phyloP scores from a whole-genome alignment of 2,113 vertebrate species.

The Clarias gariepinus region DNA sequence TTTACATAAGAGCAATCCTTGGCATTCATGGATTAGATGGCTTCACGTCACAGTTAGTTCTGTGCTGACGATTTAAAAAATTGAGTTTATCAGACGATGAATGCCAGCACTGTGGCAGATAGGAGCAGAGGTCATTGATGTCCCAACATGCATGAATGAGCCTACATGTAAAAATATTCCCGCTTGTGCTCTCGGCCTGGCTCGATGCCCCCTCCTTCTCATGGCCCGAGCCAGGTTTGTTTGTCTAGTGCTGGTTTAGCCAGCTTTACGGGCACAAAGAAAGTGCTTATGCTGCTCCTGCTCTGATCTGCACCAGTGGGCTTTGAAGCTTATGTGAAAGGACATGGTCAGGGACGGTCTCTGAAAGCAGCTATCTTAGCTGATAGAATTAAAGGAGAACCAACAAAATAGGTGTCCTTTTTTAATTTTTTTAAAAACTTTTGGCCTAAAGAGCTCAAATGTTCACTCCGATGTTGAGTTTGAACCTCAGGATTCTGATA shows the following conservation, averaged over 20 bases:
- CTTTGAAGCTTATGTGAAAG: conserved; percentile 64
- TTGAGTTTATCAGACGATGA: neutral
- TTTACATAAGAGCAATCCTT: neutral
- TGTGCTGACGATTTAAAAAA: neutral
- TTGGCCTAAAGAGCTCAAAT: neutral
- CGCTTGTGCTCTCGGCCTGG: conserved; percentile 48
- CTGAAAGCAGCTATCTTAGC: neutral
- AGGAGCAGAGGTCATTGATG: conserved; percentile 49
- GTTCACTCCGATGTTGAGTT: neutral
- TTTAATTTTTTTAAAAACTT: neutral
- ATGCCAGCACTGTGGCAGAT: neutral
- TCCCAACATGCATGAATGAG: conserved; percentile 48
- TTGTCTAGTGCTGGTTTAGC: conserved; percentile 63
- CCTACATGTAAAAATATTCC: conserved; percentile 52
- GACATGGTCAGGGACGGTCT: conserved; percentile 27
- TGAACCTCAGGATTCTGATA: neutral
- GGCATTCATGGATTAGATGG: neutral
- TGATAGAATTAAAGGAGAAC: neutral
- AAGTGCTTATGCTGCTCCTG: conserved; percentile 65
- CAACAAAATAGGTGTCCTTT: neutral
- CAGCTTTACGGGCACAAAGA: conserved; percentile 69
- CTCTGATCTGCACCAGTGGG: conserved; percentile 49
- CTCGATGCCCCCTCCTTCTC: conserved; percentile 52
- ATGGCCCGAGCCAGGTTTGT: conserved; percentile 49
- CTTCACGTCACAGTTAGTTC: neutral